Base-by-base conservation (phyloP, 2,113 vertebrate genomes). In the human region DNA sequence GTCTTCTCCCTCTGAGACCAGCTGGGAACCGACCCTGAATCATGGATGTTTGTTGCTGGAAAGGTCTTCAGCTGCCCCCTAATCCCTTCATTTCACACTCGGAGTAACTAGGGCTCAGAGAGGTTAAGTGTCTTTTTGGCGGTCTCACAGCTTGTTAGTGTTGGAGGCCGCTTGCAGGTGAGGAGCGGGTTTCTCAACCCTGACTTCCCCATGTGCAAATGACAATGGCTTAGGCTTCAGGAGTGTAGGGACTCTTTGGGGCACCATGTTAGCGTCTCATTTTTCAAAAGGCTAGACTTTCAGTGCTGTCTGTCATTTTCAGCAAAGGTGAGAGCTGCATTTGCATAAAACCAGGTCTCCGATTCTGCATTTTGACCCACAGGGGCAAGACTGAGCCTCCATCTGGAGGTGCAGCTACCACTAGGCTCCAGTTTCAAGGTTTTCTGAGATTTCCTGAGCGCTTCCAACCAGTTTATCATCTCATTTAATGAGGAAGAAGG, bases 91-190 rank as follows among this genome's bases (percentile, higher is more conserved):
- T 16, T 17, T 89, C 68, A n/a, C 0, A 1, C n/a, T 52, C 9
- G 45, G 57, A 43, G 38, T 66, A 1, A 0, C 16, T 5, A 27
- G 45, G 12, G 38, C 23, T 8, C 27, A 20, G 80, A 89, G 80
- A 70, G 27, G 30, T 43, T 23, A 57, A 32, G 64, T 17, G 50
- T 35, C 23, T 12, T 43, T 8, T 2, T 5, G 5, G 38, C 43
- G 13, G 22, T 25, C 38, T 73, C 38, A 8, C 48, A 25, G 52
- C 30, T 50, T 27, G 1, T 30, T 5, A 22, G 18, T 5, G 6
- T 8, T 2, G 2, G 6, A 0, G 9, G 57, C 17, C 0, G 3
- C 0, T 25, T n/a, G 9, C 35, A 1, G 27, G 2, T 9, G 25
- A 30, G 32, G 17, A 2, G 0, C 25, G 18, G 48, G 5, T 10